These are phyloP conservation scores for Drosophila equinoxialis DNA, from an alignment of 1,140 invertebrate genomes.

Conservation along the genomic window DNA sequence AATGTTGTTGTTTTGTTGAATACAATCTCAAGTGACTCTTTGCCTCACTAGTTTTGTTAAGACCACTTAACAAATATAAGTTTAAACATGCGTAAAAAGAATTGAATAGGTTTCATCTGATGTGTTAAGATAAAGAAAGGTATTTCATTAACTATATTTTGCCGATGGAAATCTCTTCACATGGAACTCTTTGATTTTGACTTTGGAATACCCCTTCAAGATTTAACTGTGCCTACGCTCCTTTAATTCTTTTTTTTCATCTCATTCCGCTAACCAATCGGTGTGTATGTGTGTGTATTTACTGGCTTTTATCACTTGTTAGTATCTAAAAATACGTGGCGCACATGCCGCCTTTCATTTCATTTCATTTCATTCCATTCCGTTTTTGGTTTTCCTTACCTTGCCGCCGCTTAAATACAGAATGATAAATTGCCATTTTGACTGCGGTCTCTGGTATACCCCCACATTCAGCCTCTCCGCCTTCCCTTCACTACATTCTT, in stretches of 20 bases:
- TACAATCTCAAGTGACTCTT: too few relatives aligned
- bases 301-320: slow-evolving; percentile 79
- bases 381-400: slow-evolving; percentile 52
- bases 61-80: too few relatives aligned
- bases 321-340: slow-evolving; percentile 80
- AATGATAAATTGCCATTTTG: slow-evolving; percentile 81
- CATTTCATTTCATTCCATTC: slow-evolving; percentile 61
- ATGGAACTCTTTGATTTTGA: neutral
- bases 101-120: too few relatives aligned
- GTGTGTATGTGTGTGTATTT: slow-evolving; percentile 37
- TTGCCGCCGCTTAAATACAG: slow-evolving; percentile 72
- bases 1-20: too few relatives aligned
- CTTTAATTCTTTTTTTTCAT: slow-evolving; percentile 1
- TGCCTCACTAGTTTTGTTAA: too few relatives aligned
- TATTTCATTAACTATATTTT: too few relatives aligned
- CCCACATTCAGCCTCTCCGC: neutral
- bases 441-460: slow-evolving; percentile 52
- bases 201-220: neutral
- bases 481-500: neutral
- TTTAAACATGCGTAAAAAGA: too few relatives aligned
- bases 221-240: neutral
- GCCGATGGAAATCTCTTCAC: too few relatives aligned
- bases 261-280: slow-evolving; percentile 11
- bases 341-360: slow-evolving; percentile 74
- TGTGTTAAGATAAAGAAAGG: too few relatives aligned